phyloP scores from a whole-genome alignment of 2,113 vertebrate species.

The Bos javanicus region DNA sequence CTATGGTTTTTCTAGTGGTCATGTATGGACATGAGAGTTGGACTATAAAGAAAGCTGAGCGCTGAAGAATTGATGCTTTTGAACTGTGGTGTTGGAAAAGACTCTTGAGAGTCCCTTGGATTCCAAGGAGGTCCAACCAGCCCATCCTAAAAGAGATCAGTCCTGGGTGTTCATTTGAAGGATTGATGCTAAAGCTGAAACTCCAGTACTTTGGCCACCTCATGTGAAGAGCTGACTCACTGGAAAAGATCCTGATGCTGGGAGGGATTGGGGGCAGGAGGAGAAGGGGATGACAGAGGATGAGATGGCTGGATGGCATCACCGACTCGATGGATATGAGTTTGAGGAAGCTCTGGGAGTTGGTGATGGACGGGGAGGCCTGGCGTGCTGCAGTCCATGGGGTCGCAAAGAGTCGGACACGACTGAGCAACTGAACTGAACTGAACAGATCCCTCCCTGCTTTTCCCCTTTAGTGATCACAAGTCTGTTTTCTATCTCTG shows the following conservation, averaged over 20 bases:
- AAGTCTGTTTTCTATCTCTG: background rate
- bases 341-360: background rate
- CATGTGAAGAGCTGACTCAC: background rate
- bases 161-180: background rate
- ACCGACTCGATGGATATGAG: background rate
- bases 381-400: background rate
- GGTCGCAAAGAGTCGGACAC: accelerated
- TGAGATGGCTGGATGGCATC: background rate
- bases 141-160: background rate
- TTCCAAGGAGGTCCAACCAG: background rate
- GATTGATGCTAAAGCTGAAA: background rate
- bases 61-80: background rate
- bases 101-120: background rate
- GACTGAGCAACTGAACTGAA: accelerated
- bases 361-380: background rate
- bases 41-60: background rate
- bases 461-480: background rate
- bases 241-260: background rate
- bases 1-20: background rate
- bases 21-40: background rate
- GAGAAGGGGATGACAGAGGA: background rate
- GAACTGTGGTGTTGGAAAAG: background rate
- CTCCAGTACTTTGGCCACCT: background rate
- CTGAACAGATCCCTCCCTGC: background rate
- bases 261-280: background rate